Conservation (phyloP, 1,140 invertebrate species). For the Cotesia chilonis region DNA sequence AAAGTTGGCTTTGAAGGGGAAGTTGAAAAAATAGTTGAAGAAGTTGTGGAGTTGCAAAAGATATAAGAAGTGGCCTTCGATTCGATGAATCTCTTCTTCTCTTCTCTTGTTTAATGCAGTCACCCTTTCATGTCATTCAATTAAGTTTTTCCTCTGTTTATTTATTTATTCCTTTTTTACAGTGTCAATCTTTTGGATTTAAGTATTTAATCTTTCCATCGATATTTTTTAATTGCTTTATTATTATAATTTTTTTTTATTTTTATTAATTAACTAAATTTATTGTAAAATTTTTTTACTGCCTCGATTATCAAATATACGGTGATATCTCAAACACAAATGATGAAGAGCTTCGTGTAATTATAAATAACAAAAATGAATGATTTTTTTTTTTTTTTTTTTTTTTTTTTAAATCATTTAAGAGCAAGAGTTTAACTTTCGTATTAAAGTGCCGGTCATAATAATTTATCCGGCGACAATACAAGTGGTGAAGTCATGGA, state of each 20-base stretch:
- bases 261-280: too few relatives aligned
- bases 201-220: not conserved
- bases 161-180: conserved; percentile 5
- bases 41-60: not conserved
- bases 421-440: too few relatives aligned
- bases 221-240: too few relatives aligned
- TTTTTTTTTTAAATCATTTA: not conserved
- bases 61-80: conserved; percentile 22
- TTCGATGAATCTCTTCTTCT: conserved; percentile 14
- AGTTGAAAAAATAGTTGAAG: not conserved
- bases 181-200: not conserved
- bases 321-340: too few relatives aligned
- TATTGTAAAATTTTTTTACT: too few relatives aligned
- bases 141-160: conserved; percentile 24
- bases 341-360: too few relatives aligned
- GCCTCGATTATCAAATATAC: too few relatives aligned
- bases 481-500: not conserved
- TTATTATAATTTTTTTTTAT: too few relatives aligned
- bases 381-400: too few relatives aligned
- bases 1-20: not conserved
- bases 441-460: conserved; percentile 8
- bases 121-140: conserved; percentile 27
- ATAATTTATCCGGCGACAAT: conserved; percentile 13
- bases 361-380: too few relatives aligned
- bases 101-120: conserved; percentile 17